Conservation (phyloP, 2,113 vertebrate species). For the human region GRCh38 chr6:137474501-137475000, state of each 20-base stretch:
- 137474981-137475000: not conserved
- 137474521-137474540: not conserved
- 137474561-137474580: conserved; percentile 37
- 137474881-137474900: not conserved
- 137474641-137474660: conserved; percentile 35
- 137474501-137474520: not conserved
- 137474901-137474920: not conserved
- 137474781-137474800: not conserved
- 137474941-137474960: not conserved
- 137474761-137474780: not conserved
- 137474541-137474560: not conserved
- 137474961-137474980: not conserved
- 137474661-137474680: not conserved
- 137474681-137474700: conserved; percentile 43
- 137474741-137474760: not conserved
- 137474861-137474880: not conserved
- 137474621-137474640: conserved; percentile 64
- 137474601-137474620: conserved; percentile 58
- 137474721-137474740: not conserved
- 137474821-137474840: not conserved
- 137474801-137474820: not conserved
- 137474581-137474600: not conserved
- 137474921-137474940: conserved; percentile 23
- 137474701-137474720: conserved; percentile 54
- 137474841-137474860: not conserved